Conservation (phyloP, 2,888 invertebrate genomes). For the Lathronympha strigana region DNA sequence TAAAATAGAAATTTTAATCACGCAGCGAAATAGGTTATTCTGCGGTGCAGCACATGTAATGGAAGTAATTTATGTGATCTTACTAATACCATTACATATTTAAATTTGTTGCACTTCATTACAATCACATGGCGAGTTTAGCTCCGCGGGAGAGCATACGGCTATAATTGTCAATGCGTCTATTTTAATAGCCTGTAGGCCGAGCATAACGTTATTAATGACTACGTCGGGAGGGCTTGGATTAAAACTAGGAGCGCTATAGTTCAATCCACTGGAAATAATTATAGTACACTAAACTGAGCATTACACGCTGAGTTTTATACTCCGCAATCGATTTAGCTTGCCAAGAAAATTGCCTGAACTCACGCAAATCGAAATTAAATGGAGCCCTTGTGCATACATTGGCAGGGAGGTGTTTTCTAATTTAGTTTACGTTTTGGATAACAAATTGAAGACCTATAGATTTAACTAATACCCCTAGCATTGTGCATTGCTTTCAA, state of each 20-base stretch:
- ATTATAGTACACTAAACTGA: conserved; percentile 18
- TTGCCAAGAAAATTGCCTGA: conserved; percentile 9
- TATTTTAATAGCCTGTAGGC: conserved; percentile 50
- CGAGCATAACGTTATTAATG: conserved; percentile 37
- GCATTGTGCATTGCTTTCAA: too few relatives aligned
- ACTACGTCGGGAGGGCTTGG: conserved; percentile 21
- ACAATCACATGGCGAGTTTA: conserved; percentile 42
- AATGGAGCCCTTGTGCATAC: background rate
- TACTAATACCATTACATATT: conserved; percentile 15
- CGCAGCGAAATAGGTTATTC: conserved; percentile 7
- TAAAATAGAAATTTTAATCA: conserved; percentile 14
- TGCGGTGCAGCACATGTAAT: background rate
- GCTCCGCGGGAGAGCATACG: conserved; percentile 71
- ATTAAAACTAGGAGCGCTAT: conserved; percentile 31
- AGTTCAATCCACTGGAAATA: conserved; percentile 26
- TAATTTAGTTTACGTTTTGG: too few relatives aligned
- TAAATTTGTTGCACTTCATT: conserved; percentile 35
- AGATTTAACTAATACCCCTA: too few relatives aligned
- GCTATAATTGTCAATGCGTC: conserved; percentile 51
- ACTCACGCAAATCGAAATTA: background rate
- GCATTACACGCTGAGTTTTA: conserved; percentile 15
- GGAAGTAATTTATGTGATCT: conserved; percentile 13
- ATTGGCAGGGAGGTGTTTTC: background rate
- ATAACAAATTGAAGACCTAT: too few relatives aligned
- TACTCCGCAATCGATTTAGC: conserved; percentile 1